Base-by-base conservation (phyloP, 2,888 invertebrate species). In the Andrena praecox region DNA sequence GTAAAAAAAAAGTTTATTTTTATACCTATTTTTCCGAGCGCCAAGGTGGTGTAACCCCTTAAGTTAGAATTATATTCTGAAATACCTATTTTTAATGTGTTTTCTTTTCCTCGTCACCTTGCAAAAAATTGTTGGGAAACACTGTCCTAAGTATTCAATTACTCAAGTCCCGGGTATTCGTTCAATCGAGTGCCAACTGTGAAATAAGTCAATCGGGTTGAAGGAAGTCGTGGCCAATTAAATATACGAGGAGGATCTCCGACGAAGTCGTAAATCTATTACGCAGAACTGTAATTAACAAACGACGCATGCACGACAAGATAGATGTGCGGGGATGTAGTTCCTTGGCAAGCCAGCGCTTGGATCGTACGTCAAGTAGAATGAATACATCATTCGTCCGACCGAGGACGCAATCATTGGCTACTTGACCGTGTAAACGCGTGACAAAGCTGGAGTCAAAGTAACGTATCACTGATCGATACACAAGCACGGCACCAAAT, bases 401-500 rank as follows among this genome's bases (percentile, higher is more conserved):
- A 29, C 63, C 52, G 50, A 33, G 67, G 48, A 60, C 59, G 70
- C 54, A 63, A 73, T 83, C 79, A 75, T 72, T 56, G 56, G 64
- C 62, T 54, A 54, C 70, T 76, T 35, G 76, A 76, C 78, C 73
- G 72, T 78, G 72, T 82, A 82, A 85, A 78, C 68, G 64, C 50
- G 29, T 50, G 63, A 50, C 78, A 29, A 69, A 16, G 63, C 2
- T 24, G 1, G 27, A 27, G 7, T 48, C 50, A 31, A 62, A 76
- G 68, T 75, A 54, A 68, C 29, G 31, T 67, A 54, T 48, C 31
- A 29, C 16, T 54, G 31, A 24, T 48, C 27, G n/a, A 75, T 67
- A 6, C 31, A 4, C 29, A 12, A 31, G 16, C 16, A 29, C 29
- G 10, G 31, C 50, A 35, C 50, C 35, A 42, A 60, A 48, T 62